Conservation (phyloP, 2,797 vertebrate species). For the Echiichthys vipera region DNA sequence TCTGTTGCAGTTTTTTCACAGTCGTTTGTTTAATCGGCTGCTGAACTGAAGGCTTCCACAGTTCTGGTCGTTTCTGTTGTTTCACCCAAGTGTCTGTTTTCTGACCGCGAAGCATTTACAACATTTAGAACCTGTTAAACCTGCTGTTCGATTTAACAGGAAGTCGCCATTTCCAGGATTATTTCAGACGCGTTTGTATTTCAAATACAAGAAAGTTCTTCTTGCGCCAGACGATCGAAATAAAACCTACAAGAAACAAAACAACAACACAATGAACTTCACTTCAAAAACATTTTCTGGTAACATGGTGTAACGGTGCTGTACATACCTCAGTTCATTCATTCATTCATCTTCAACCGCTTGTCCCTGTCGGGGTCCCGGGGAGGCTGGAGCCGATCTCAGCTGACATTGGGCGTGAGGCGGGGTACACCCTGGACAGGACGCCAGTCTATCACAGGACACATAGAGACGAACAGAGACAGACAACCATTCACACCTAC, state of each 20-base stretch:
- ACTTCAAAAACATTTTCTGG: too few species aligned
- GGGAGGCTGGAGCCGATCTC: too few species aligned
- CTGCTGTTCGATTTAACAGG: background rate
- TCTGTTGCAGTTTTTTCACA: background rate
- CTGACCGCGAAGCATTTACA: background rate
- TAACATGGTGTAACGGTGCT: background rate
- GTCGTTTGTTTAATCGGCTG: background rate
- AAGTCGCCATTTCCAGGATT: background rate
- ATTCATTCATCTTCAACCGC: too few species aligned
- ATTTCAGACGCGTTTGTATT: background rate
- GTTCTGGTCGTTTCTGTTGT: background rate
- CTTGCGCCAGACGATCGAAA: too few species aligned
- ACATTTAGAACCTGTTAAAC: background rate
- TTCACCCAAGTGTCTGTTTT: background rate
- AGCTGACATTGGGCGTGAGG: too few species aligned
- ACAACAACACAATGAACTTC: too few species aligned
- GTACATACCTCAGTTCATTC: background rate
- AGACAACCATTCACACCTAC: too few species aligned
- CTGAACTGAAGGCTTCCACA: background rate
- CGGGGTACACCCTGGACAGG: too few species aligned
- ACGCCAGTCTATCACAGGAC: too few species aligned
- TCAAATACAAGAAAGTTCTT: too few species aligned
- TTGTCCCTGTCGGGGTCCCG: too few species aligned
- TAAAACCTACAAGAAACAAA: background rate
- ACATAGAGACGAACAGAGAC: too few species aligned